Base-by-base conservation (phyloP, 2,797 vertebrate species). In the Clarias laeviceps region DNA sequence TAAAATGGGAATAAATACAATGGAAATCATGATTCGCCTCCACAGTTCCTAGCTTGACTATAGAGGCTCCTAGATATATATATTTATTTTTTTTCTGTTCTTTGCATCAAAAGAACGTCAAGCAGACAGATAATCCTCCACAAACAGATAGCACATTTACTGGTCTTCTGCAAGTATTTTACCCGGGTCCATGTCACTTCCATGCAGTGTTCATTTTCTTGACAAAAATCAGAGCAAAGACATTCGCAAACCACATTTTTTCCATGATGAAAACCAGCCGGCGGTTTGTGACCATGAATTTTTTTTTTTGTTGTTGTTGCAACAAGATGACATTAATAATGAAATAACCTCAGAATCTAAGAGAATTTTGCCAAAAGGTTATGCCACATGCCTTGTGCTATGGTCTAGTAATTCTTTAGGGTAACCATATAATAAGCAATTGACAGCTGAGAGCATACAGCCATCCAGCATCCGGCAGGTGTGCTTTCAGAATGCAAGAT, bases 211-310 rank as follows among this genome's bases (percentile, higher is more conserved):
- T 65, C 3, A 80, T 50, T 45, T 80, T 80, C 22, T 65, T 65
- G 80, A 82, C 64, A 57, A 56, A 56, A 82, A 34, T 82, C 64
- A n/a, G 45, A 15, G n/a, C 37, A 9, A 27, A 65, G 20, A 50
- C 20, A 40, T 80, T 65, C 37, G 8, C 14, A 32, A n/a, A 79
- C 9, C 59, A 79, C 15, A 17, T 65, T 80, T 65, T 80, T 64
- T 27, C 22, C 6, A 0, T 80, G 14, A 40, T 65, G 59, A 24
- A 81, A 81, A 32, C 27, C 45, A 57, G 40, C 2, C 2, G 29
- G 17, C 32, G n/a, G 40, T n/a, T 32, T 32, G 4, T 54, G 62
- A 66, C 9, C 62, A 40, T 6, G 50, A 15, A 29, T 54, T 65
- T 45, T 9, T 11, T 50, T 50, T 50, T 12, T 50, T 50, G 45